Base-by-base conservation (phyloP, 2,113 vertebrate genomes). In the Dasyprocta punctata region DNA sequence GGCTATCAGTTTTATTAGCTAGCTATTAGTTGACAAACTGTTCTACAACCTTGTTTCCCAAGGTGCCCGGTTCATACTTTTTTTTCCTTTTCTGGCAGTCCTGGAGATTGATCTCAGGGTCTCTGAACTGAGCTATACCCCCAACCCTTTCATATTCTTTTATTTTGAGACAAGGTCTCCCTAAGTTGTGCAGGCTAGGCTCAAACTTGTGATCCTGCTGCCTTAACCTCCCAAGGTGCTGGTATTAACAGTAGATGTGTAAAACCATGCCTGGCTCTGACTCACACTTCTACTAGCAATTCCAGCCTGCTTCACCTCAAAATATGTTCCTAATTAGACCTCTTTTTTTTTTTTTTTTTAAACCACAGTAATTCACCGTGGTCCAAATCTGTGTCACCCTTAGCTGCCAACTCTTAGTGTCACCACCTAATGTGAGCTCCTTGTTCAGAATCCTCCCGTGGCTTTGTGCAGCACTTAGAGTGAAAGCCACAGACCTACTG, bases 311-410 rank as follows among this genome's bases (percentile, higher is more conserved):
- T 41, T 12, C 33, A 24, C 58, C 81, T 69, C 47, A 52, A 7
- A 65, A 36, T 13, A 1, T 12, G 5, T 11, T 83, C 41, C 69
- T 41, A n/a, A n/a, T 28, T 49, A 47, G 28, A 33, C 44, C n/a
- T 41, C n/a, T 38, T 20, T 75, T 26, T 71, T 71, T 22, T 71
- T 22, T 33, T 20, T 49, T 49, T 56, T 54, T 54, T 54, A 16
- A 49, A 13, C 54, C 16, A 19, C 13, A 22, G 13, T 28, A 0
- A 0, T 36, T 85, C 12, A 28, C 6, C 19, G 7, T 11, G 5
- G 58, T 52, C 60, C 8, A 26, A 52, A 65, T 26, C 20, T 61
- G 20, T 4, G 16, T 49, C 20, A 41, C 33, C 11, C 8, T 60
- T 17, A 33, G 14, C 38, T 65, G n/a, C 71, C 1, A 0, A 44